phyloP scores from a whole-genome alignment of 2,113 vertebrate genomes.

The Axis porcinus region DNA sequence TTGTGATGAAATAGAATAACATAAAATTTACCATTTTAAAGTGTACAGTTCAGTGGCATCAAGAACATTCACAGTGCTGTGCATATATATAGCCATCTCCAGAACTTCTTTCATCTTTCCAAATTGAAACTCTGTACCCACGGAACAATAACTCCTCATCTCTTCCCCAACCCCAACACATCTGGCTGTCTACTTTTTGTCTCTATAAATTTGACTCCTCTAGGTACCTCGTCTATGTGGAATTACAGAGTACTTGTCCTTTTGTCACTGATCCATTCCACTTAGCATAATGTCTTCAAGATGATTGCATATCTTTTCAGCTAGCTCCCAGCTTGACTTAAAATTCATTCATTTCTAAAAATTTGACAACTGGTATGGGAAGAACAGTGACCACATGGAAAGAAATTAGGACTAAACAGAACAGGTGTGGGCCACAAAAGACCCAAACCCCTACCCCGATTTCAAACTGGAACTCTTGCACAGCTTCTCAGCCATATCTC shows the following conservation, averaged over 20 bases:
- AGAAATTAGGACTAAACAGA: background rate
- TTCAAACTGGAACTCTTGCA: too few species aligned
- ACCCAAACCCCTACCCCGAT: background rate
- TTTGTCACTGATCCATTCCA: background rate
- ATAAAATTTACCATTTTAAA: background rate
- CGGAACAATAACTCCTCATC: background rate
- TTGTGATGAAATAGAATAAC: background rate
- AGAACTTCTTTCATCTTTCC: background rate
- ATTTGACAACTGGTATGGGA: background rate
- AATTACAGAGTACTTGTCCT: background rate
- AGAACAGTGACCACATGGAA: background rate
- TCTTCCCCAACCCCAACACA: background rate
- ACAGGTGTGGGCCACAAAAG: background rate
- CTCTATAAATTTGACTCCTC: background rate
- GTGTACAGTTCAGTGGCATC: background rate
- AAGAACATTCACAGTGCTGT: too few species aligned
- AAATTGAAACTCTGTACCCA: background rate
- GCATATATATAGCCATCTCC: background rate
- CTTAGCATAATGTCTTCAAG: background rate
- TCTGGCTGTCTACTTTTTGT: background rate
- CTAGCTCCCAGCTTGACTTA: background rate
- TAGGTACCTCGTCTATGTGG: fast-evolving
- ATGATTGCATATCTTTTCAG: background rate
- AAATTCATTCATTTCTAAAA: conserved; percentile 32
- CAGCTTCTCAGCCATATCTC: background rate